Evolutionary conservation across 2,113 vertebrate species (phyloP), one percentile per base, ranked within the genome.

Genomic region (Triplophysa tibetana): DNA sequence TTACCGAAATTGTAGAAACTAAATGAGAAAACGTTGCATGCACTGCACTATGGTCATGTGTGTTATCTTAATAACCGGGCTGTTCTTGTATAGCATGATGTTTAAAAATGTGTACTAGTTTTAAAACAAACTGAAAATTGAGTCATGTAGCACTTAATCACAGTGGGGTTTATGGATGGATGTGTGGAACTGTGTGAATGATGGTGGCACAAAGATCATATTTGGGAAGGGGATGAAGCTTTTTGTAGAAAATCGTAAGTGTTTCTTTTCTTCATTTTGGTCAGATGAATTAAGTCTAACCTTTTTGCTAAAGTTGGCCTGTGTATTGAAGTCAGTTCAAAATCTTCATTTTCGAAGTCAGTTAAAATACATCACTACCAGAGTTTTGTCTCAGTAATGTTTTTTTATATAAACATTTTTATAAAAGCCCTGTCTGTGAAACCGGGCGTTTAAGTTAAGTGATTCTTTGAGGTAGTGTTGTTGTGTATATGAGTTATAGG

Each of bases 201-300:
- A 2, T 78, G 75, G n/a, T 48, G 73, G 58, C 10, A 11, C 11
- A 58, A 87, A 75, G 19, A 1, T 82, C 1, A 73, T 45, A 16
- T 83, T 83, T 79, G 84, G 86, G 41, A 70, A n/a, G 10, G 85
- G 74, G 12, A 82, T 52, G 6, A 62, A 16, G n/a, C 56, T 82
- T 33, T 41, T 64, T 48, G 70, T 87, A 21, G 29, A 73, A n/a
- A 13, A 21, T 70, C 65, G 81, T 83, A 77, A 78, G 78, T 64
- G 38, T 10, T 52, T 52, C n/a, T 61, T 67, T 67, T 38, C 5
- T 13, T 16, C 16, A 8, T 19, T 41, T 19, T 65, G 63, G 26
- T 38, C 29, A n/a, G 38, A 67, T 10, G n/a, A 45, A 58, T 9
- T 10, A 8, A 58, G 21, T 58, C 16, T 16, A 10, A 21, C 2